A percentile compares a stretch with the other conserved stretches of the same genome.
These are phyloP conservation scores for Aricia artaxerxes DNA, from an alignment of 2,888 invertebrate species.

Conservation along the genomic window DNA sequence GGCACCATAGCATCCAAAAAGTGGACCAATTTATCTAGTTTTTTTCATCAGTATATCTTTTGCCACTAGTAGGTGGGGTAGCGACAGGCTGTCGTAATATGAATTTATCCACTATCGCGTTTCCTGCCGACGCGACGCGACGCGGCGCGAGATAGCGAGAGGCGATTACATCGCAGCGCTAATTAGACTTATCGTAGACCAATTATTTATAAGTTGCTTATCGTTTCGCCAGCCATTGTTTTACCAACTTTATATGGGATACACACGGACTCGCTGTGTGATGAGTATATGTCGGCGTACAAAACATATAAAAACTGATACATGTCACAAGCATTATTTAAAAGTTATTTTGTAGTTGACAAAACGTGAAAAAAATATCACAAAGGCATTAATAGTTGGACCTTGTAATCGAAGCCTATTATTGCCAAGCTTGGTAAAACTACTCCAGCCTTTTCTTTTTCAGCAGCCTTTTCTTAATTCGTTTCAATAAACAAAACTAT, in stretches of 20 bases:
- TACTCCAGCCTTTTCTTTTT: too few relatives aligned
- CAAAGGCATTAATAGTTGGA: too few relatives aligned
- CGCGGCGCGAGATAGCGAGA: constrained; percentile 56
- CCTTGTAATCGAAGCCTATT: too few relatives aligned
- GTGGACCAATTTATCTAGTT: too few relatives aligned
- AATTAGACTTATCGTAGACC: constrained; percentile 75
- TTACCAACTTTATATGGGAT: constrained; percentile 42
- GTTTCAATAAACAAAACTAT: too few relatives aligned
- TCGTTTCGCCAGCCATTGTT: constrained; percentile 66
- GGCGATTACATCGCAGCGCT: constrained; percentile 63
- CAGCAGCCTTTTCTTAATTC: too few relatives aligned
- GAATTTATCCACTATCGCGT: constrained; percentile 44
- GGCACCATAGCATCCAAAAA: too few relatives aligned
- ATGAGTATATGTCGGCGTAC: constrained; percentile 34
- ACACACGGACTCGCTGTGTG: constrained; percentile 48
- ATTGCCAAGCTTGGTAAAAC: too few relatives aligned
- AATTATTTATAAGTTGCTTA: constrained; percentile 75
- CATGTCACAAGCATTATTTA: too few relatives aligned
- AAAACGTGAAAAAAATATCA: too few relatives aligned
- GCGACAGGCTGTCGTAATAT: background rate
- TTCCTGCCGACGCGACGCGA: constrained; percentile 52
- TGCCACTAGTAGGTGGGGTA: background rate
- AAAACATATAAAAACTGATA: background rate
- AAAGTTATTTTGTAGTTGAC: too few relatives aligned
- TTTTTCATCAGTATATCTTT: too few relatives aligned